Conservation (phyloP, 2,113 vertebrate genomes). For the Eudyptes chrysolophus region DNA sequence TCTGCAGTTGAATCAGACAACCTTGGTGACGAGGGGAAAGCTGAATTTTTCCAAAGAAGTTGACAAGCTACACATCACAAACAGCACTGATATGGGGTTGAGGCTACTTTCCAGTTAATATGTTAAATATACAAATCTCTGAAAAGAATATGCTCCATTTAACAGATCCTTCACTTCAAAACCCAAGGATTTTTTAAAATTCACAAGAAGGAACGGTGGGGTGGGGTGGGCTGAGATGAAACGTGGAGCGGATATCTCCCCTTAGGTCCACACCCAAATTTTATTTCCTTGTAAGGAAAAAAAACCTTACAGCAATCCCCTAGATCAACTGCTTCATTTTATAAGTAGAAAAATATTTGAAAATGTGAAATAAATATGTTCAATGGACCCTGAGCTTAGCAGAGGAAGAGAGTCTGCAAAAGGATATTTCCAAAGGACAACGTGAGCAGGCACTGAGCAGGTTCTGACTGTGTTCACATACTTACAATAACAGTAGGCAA, state of each 20-base stretch:
- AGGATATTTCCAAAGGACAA: conserved; percentile 23
- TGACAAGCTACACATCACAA: neutral
- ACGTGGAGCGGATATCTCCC: neutral
- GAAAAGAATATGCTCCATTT: neutral
- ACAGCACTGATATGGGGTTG: neutral
- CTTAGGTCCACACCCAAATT: neutral
- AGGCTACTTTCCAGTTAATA: neutral
- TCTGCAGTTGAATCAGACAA: neutral
- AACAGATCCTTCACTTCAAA: neutral
- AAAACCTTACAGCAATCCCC: neutral
- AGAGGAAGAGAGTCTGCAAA: neutral
- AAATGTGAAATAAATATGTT: neutral
- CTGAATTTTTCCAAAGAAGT: neutral
- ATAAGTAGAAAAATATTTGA: neutral
- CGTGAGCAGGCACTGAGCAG: neutral
- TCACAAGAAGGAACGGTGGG: neutral
- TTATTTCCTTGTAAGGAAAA: neutral
- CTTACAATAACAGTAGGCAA: conserved; percentile 58
- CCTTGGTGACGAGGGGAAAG: neutral
- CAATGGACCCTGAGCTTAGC: neutral
- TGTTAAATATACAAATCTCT: neutral
- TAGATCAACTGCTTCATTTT: neutral
- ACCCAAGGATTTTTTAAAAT: neutral
- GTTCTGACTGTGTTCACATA: conserved; percentile 24
- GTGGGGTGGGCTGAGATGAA: neutral